Evolutionary conservation across 2,797 vertebrate species (phyloP).

Genomic region (Alfaro cultratus): DNA sequence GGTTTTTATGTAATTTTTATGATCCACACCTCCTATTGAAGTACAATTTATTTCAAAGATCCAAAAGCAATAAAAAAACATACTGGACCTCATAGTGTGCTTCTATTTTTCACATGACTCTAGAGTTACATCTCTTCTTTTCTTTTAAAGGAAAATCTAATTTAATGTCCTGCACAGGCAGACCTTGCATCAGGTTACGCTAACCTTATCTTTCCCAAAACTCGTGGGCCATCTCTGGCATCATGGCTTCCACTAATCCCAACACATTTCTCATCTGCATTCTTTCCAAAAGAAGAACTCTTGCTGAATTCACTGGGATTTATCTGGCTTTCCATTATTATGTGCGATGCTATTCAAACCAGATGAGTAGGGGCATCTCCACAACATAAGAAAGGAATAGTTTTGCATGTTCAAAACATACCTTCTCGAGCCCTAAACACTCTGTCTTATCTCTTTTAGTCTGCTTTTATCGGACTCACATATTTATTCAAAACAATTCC

Average conservation of each 20-base stretch:
- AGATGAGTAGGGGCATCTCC: constrained; percentile 71
- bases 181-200: constrained; percentile 34
- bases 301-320: constrained; percentile 66
- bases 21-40: background rate
- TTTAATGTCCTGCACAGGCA: constrained; percentile 16
- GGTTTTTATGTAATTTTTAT: background rate
- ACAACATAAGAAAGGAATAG: constrained; percentile 43
- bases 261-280: constrained; percentile 56
- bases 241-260: constrained; percentile 59
- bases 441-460: constrained; percentile 64
- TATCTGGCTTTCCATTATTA: constrained; percentile 63
- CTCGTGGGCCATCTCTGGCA: constrained; percentile 34
- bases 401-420: constrained; percentile 54
- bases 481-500: constrained; percentile 67
- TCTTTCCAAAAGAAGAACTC: constrained; percentile 45
- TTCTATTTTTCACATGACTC: background rate
- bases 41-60: background rate
- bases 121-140: constrained; percentile 13
- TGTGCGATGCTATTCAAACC: constrained; percentile 78
- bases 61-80: background rate
- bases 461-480: constrained; percentile 64
- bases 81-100: background rate
- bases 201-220: constrained; percentile 28
- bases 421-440: constrained; percentile 35
- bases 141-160: constrained; percentile 35